These are phyloP conservation scores for Ashinkailepas kermadecensis DNA, from an alignment of 2,888 invertebrate genomes.

Conservation along the genomic window DNA sequence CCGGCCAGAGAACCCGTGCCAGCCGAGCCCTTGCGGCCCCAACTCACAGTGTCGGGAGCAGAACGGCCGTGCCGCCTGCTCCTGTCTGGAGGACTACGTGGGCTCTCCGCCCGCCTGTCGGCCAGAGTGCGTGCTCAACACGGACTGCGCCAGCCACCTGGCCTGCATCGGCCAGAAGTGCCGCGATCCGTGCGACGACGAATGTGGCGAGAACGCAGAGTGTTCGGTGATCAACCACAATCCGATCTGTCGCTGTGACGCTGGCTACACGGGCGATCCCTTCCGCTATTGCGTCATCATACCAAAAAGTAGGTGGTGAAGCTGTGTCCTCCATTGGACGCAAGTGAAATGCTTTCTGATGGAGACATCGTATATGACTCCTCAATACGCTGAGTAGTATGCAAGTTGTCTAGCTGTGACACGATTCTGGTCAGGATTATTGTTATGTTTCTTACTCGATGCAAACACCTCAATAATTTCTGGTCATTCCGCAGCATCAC, in stretches of 20 bases:
- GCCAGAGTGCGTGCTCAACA: slow-evolving; percentile 75
- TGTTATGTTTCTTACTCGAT: too few relatives aligned
- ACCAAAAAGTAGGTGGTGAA: slow-evolving; percentile 41
- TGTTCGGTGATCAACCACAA: slow-evolving; percentile 35
- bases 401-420: too few relatives aligned
- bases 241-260: slow-evolving; percentile 45
- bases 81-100: slow-evolving; percentile 57
- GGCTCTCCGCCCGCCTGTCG: slow-evolving; percentile 51
- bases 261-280: slow-evolving; percentile 73
- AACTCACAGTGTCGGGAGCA: slow-evolving; percentile 48
- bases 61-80: slow-evolving; percentile 53
- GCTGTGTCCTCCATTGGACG: too few relatives aligned
- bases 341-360: too few relatives aligned
- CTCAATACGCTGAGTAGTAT: too few relatives aligned
- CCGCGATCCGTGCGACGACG: slow-evolving; percentile 52
- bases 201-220: slow-evolving; percentile 48
- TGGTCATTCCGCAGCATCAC: too few relatives aligned
- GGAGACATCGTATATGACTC: too few relatives aligned
- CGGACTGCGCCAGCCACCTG: slow-evolving; percentile 66
- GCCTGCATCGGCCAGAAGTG: slow-evolving; percentile 66
- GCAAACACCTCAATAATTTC: too few relatives aligned
- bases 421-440: too few relatives aligned
- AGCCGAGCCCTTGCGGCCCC: slow-evolving; percentile 49
- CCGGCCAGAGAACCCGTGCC: slow-evolving; percentile 31
- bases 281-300: slow-evolving; percentile 59